Evolutionary conservation across 2,113 vertebrate genomes (phyloP), one percentile per base, ranked within the genome.

Genomic region (Tichodroma muraria): DNA sequence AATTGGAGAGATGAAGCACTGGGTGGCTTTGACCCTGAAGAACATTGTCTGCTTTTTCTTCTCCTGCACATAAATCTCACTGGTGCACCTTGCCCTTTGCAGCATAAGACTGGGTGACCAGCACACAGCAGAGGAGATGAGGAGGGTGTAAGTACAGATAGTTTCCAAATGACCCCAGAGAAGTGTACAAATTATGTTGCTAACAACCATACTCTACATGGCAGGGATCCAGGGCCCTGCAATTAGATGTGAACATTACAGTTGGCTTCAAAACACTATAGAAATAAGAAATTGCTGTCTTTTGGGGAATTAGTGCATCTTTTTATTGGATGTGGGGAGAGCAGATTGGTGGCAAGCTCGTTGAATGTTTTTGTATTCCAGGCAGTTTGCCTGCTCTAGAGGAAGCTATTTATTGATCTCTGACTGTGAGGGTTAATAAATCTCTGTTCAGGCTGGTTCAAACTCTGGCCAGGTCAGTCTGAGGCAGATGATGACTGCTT

Each of bases 331-430:
- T 4, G 4, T 20, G 11, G 47, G 31, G 14, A 68, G 71, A 91
- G 57, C 52, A 71, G 60, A 68, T 71, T 68, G 49, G 72, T 80
- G 72, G 71, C 82, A 81, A 76, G 80, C 80, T 93, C 1, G 0
- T 71, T 91, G 73, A 72, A 45, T 93, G 52, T 27, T 83, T 89
- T 91, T 84, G 40, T 93, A 66, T 88, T 96, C 69, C 40, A 78
- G 88, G 79, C 90, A 95, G 44, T 81, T 90, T 91, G 88, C 82
- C 88, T 3, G 10, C 93, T 95, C 0, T 0, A 88, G 80, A 88
- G 79, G 93, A 95, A 95, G 64, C 91, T 90, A 91, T 95, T 95
- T 95, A 93, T 94, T 95, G 92, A 90, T 95, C 95, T 93, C 88
- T 85, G 85, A 71, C 88, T 88, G 88, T 0, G 16, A 94, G 80